Base-by-base conservation (phyloP, 2,797 vertebrate species). In the Cyclura pinguis region DNA sequence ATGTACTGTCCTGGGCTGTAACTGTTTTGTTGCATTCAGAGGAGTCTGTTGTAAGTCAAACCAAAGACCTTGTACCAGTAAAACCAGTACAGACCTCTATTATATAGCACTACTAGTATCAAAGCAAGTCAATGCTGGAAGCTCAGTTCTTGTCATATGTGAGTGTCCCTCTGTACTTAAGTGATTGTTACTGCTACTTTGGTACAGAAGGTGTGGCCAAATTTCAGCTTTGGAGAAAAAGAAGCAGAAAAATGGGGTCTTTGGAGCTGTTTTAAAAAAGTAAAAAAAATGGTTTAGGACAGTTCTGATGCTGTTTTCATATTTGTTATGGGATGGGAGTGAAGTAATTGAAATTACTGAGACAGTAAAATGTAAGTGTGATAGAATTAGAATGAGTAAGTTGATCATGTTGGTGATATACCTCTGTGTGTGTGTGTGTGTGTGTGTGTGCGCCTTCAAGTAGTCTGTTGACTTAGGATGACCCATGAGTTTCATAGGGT, bases 341-440 rank as follows among this genome's bases (percentile, higher is more conserved):
- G 47, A 84, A 50, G 14, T 47, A 18, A 12, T 13, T 1, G 0
- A 0, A n/a, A 8, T 7, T 57, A 4, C 2, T 27, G 0, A 0
- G 3, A 29, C 52, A 35, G n/a, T 85, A 52, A 27, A 18, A 4
- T 78, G 27, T 64, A 57, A 50, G 0, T 42, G 0, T 6, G 87
- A 0, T 4, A 1, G 81, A 62, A 62, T 13, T 47, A 80, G 47
- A 64, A 62, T 76, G 5, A 69, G 62, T 12, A 73, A 42, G 3
- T 0, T 5, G 35, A 12, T 9, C 22, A 5, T 7, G 0, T 52
- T 85, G 47, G 14, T 52, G 83, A 85, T 69, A 80, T 18, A 42
- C 27, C 8, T 42, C 2, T 42, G 2, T 32, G 32, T 8, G 27
- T 9, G 64, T 67, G 10, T 29, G 29, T 69, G n/a, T 42, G 2